Evolutionary conservation across 2,888 invertebrate genomes (phyloP), one percentile per base, ranked within the genome.

Genomic region (Drosophila mimica): DNA sequence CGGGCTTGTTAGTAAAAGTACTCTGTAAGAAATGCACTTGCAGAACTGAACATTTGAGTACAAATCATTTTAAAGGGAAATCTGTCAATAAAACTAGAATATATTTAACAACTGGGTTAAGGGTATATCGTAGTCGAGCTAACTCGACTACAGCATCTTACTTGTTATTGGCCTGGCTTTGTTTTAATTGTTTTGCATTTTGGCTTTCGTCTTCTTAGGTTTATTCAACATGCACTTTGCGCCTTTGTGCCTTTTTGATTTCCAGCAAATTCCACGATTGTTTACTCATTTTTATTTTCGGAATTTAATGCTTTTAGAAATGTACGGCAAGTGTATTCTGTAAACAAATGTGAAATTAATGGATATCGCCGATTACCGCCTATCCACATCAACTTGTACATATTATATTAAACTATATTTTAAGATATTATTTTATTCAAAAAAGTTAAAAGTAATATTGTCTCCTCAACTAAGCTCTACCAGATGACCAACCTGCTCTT

Each of bases 151-250:
- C n/a, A n/a, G n/a, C n/a, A n/a, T n/a, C n/a, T n/a, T n/a, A n/a
- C n/a, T n/a, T n/a, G n/a, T n/a, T n/a, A 72, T 76, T 71, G 49
- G 52, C 13, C 28, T 36, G 49, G 38, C 34, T 43, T 63, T 67
- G 58, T 49, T 59, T 56, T 30, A 30, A 52, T 59, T 70, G 33
- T 40, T 62, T 38, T 62, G 30, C 40, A 25, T 49, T 53, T 28
- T 51, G 73, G 34, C 53, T 69, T 20, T 46, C 49, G 38, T 30
- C 30, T 76, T 3, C 43, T 20, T 25, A 25, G 25, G 25, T 25
- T 25, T 25, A 25, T 25, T 25, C 25, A 25, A 25, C 25, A 25
- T 3, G 25, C 25, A 25, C 3, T 38, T 66, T n/a, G 58, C 31
- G 33, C 13, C 40, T 20, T 36, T 31, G 0, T 40, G 5, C 20